phyloP scores from a whole-genome alignment of 2,797 vertebrate species.

The Pogonophryne albipinna region DNA sequence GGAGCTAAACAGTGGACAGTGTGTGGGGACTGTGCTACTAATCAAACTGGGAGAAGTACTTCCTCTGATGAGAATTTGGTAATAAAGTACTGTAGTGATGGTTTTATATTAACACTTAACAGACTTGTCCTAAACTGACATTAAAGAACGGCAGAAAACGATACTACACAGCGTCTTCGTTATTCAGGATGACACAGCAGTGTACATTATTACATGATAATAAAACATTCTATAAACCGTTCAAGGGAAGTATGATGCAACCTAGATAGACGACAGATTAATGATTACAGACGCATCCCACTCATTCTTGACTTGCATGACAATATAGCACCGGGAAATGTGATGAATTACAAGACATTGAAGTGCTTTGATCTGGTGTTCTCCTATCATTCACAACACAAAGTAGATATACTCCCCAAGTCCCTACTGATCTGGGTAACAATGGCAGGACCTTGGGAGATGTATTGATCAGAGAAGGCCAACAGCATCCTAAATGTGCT shows the following conservation, averaged over 20 bases:
- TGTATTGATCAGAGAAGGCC: conserved; percentile 24
- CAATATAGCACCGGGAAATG: conserved; percentile 12
- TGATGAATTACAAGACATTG: not conserved
- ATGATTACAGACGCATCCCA: conserved; percentile 13
- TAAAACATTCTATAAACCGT: not conserved
- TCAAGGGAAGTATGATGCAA: not conserved
- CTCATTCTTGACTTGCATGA: conserved; percentile 8
- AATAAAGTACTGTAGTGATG: conserved; percentile 1
- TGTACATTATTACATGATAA: no score
- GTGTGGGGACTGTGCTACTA: no score
- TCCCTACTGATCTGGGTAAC: not conserved
- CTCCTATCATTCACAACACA: conserved; percentile 19
- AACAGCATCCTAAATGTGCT: conserved; percentile 36
- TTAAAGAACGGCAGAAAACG: conserved; percentile 18
- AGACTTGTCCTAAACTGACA: not conserved
- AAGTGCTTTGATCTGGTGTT: not conserved
- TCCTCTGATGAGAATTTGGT: conserved; percentile 1
- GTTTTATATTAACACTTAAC: conserved; percentile 16
- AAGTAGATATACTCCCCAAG: not conserved
- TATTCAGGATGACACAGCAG: conserved; percentile 7
- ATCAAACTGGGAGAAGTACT: not conserved
- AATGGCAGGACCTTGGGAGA: not conserved
- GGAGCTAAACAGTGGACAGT: not conserved
- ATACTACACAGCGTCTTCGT: conserved; percentile 14
- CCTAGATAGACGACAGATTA: not conserved